Evolutionary conservation across 2,797 vertebrate genomes (phyloP), one percentile per base, ranked within the genome.

Genomic region (Pseudochirops cupreus): DNA sequence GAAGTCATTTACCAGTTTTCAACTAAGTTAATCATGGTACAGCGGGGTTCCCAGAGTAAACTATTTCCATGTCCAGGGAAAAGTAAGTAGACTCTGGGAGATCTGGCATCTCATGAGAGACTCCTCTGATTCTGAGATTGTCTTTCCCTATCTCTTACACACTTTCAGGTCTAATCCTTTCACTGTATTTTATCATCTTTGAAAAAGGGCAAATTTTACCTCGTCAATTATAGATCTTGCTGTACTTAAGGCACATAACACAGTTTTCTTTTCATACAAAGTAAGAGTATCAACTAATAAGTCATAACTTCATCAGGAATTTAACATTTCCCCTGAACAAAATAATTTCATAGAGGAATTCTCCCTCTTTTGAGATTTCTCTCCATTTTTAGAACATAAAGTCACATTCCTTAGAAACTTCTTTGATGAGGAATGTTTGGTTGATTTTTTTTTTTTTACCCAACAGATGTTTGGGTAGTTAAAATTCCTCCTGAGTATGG

Each of bases 381-480:
- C 67, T 95, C 92, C 93, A 87, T 94, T 96, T 95, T 95, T 93
- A 95, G 94, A 97, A 97, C 94, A 97, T 97, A 96, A 97, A 98
- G 96, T 96, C 94, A 89, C 96, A 98, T 98, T 97, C 97, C 96
- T 98, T 96, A 92, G 96, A 97, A 96, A 95, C 95, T 97, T 97
- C 97, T 98, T 98, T 97, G 98, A 98, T 97, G 98, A 98, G 96
- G 92, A 94, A 97, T 98, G 97, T 98, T 98, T 97, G 97, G 94
- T 93, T 97, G 96, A 97, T 96, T 24, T 54, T 93, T 95, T 97
- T 97, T 95, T 97, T 98, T 98, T 97, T 95, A 95, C 97, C 95
- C 96, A 96, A 97, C 98, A 98, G 98, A 98, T 98, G 98, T 98
- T 98, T 98, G 98, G 96, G 97, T 97, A 98, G 97, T 98, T 98